Evolutionary conservation across 2,888 invertebrate genomes (phyloP).

Genomic region (Archips crataeganus): DNA sequence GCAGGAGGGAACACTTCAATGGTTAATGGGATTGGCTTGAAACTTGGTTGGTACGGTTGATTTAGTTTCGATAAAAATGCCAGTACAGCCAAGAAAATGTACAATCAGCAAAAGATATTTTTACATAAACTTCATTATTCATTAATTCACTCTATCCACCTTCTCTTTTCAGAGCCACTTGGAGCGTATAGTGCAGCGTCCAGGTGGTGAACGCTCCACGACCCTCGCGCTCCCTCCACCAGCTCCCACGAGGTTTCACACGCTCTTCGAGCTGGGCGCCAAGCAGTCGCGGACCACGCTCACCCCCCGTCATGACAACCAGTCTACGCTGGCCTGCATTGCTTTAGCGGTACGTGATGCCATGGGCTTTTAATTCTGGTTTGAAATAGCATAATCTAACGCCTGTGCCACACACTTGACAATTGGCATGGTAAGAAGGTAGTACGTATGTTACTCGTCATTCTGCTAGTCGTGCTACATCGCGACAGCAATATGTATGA

Average conservation of each 20-base stretch:
- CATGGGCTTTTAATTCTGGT: not conserved
- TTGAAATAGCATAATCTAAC: not conserved
- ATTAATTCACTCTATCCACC: not conserved
- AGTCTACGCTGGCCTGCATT: constrained; percentile 92
- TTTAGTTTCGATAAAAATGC: too few relatives aligned
- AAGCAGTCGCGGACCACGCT: constrained; percentile 84
- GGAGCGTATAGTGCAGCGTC: constrained; percentile 94
- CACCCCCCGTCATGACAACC: constrained; percentile 84
- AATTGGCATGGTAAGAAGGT: too few relatives aligned
- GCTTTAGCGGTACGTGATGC: constrained; percentile 86
- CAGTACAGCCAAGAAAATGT: not conserved
- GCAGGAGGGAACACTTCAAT: too few relatives aligned
- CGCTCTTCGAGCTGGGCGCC: constrained; percentile 93
- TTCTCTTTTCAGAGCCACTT: constrained; percentile 90
- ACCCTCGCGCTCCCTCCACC: constrained; percentile 75
- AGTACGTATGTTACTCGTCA: too few relatives aligned
- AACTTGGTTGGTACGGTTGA: too few relatives aligned
- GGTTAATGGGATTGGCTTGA: too few relatives aligned
- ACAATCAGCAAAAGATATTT: not conserved
- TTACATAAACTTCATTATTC: too few relatives aligned
- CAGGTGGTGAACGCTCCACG: constrained; percentile 84
- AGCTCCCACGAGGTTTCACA: constrained; percentile 90
- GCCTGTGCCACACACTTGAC: too few relatives aligned
- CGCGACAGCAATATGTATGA: too few relatives aligned
- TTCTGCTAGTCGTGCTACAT: too few relatives aligned